A percentile compares a stretch with the other conserved stretches of the same genome.
phyloP scores from a whole-genome alignment of 2,797 vertebrate species.

The Lithobates sylvaticus region DNA sequence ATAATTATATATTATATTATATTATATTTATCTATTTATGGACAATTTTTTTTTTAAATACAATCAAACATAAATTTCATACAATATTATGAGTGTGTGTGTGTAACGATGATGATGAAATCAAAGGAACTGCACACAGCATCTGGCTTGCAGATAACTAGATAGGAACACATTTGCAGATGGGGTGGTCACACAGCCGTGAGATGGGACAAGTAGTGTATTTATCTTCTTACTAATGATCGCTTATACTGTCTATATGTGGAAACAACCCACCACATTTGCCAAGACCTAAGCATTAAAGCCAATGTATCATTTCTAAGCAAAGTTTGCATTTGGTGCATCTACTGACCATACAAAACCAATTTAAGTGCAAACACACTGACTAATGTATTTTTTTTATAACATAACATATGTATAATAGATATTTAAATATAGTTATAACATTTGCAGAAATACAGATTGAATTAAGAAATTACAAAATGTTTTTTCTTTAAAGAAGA shows the following conservation, averaged over 20 bases:
- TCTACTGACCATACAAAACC: background rate
- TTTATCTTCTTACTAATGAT: background rate
- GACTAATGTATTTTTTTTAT: too few species aligned
- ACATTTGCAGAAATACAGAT: too few species aligned
- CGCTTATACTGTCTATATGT: background rate
- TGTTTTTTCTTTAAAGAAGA: too few species aligned
- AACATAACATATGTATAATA: too few species aligned
- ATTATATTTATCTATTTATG: too few species aligned
- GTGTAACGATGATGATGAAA: background rate
- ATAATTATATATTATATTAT: too few species aligned
- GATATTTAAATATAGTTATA: too few species aligned
- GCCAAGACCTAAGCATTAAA: background rate
- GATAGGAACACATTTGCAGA: background rate
- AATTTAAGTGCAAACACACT: background rate
- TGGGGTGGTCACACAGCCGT: too few species aligned
- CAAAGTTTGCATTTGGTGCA: background rate
- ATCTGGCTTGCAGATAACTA: background rate
- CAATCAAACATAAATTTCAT: too few species aligned
- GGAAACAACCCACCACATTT: background rate
- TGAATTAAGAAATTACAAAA: too few species aligned
- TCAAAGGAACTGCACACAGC: background rate
- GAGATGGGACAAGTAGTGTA: background rate
- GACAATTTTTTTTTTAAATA: too few species aligned
- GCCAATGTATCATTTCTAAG: background rate
- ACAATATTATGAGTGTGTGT: too few species aligned